Percentiles rank a stretch among this genome's conserved stretches.
phyloP scores from a whole-genome alignment of 30 jellyfish, hydroid and myxozoan genomes.

The Rhopilema esculentum region DNA sequence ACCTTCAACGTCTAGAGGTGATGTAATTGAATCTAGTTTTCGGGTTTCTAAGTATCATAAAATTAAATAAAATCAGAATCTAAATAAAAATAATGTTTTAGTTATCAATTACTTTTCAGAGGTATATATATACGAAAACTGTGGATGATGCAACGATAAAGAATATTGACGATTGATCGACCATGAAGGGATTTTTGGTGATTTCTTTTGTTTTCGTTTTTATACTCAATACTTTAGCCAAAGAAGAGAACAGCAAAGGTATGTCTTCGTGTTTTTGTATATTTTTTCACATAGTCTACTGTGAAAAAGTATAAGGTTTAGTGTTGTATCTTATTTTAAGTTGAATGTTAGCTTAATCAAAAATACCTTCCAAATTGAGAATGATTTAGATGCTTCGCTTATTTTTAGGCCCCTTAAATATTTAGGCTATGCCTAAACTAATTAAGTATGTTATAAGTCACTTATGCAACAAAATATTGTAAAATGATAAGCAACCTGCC shows the following conservation, averaged over 20 bases:
- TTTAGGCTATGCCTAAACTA: too few species aligned
- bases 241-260: neutral
- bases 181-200: neutral
- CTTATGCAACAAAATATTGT: too few species aligned
- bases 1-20: conserved; percentile 30
- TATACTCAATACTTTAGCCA: neutral
- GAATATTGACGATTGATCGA: neutral
- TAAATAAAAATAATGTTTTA: too few species aligned
- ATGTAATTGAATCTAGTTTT: conserved; percentile 32
- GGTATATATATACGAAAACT: neutral
- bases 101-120: neutral
- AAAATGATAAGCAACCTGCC: neutral
- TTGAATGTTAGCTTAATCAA: too few species aligned
- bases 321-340: too few species aligned
- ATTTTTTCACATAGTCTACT: neutral
- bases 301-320: too few species aligned
- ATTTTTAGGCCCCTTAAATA: too few species aligned
- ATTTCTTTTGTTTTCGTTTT: neutral
- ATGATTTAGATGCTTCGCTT: too few species aligned
- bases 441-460: too few species aligned
- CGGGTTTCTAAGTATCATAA: neutral
- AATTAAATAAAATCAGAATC: neutral
- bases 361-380: too few species aligned
- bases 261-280: neutral
- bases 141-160: neutral